phyloP scores from a whole-genome alignment of 1,140 invertebrate genomes.

The Rhagoletis pomonella region DNA sequence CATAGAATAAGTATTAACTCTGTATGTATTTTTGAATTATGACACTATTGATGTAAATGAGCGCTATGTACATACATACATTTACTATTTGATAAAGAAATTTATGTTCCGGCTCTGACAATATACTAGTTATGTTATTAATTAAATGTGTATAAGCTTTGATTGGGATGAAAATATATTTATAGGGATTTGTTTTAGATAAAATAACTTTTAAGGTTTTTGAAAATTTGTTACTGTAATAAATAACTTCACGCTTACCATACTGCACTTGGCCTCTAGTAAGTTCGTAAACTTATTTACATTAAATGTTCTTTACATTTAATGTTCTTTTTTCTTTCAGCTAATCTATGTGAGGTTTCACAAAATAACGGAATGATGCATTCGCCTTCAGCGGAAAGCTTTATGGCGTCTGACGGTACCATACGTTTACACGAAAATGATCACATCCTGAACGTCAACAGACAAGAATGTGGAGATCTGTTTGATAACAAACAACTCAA shows the following conservation, averaged over 20 bases:
- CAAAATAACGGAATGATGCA: not conserved
- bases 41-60: no score
- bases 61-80: no score
- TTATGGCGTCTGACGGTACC: not conserved
- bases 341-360: not conserved
- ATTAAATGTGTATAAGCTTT: no score
- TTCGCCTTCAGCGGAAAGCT: not conserved
- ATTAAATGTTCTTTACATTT: slow-evolving; percentile 2
- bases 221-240: no score
- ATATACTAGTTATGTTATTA: no score
- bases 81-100: no score
- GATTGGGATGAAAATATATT: no score
- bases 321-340: slow-evolving; percentile 22
- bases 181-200: no score
- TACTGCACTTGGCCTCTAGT: slow-evolving; percentile 33
- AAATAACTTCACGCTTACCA: slow-evolving; percentile 6
- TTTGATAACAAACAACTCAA: not conserved
- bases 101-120: no score
- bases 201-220: no score
- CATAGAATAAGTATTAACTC: no score
- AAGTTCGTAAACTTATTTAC: slow-evolving; percentile 25
- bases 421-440: not conserved
- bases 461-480: not conserved
- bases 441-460: not conserved
- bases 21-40: no score